Evolutionary conservation across 2,113 vertebrate genomes (phyloP), one percentile per base, ranked within the genome.

Genomic region (Clinocottus analis): DNA sequence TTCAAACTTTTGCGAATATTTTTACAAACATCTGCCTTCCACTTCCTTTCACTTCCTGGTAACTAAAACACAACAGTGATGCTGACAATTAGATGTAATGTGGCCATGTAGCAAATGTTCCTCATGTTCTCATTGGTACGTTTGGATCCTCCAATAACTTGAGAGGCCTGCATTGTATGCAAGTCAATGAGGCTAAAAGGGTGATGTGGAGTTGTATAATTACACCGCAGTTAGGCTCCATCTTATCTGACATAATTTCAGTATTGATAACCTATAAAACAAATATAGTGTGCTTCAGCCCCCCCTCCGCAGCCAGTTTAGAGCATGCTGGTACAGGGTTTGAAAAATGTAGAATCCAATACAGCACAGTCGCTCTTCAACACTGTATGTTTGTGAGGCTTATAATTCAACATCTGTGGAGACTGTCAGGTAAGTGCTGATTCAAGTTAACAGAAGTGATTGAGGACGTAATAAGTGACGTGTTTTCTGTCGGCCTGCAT

Each of bases 101-200:
- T n/a, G 16, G 27, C 47, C 39, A 17, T 17, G 14, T n/a, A n/a
- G n/a, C 66, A 21, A 39, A 14, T 39, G 33, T n/a, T n/a, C n/a
- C n/a, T n/a, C n/a, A n/a, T n/a, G 29, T 31, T 31, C 29, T 31
- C 11, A 14, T 12, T 21, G 17, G 14, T 16, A 5, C 0, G 1
- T 71, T 29, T 23, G 17, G 12, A 47, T 25, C 55, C 27, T 60
- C 55, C 12, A 35, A 2, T 33, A 7, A 60, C 17, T 31, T 21
- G 14, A 72, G 41, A 23, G 37, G 29, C 19, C 55, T 49, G n/a
- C 31, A 8, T 6, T 62, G n/a, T 21, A 31, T 60, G 39, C 2
- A 45, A 43, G 49, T 66, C 73, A 58, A 12, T 45, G 27, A 43
- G 27, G 37, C 73, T 75, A 45, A 56, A 74, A 64, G 33, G 25